These are phyloP conservation scores for Botrylloides violaceus DNA, from an alignment of 23 tunicate genomes.

Conservation along the genomic window DNA sequence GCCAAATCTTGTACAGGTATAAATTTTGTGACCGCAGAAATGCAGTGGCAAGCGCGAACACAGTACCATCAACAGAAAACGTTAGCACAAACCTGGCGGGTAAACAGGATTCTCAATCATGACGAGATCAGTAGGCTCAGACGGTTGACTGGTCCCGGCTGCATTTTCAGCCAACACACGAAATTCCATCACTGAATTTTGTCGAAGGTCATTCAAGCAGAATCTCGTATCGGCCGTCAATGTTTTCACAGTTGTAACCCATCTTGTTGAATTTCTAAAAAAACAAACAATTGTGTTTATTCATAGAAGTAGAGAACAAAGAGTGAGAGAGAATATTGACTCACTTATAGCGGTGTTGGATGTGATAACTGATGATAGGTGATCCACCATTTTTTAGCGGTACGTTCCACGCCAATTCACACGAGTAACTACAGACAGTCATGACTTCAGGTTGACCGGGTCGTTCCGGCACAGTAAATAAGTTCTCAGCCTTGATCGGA, in stretches of 20 bases:
- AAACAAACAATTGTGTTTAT: too few relatives aligned
- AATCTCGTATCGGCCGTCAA: slow-evolving; percentile 43
- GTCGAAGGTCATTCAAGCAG: slow-evolving; percentile 46
- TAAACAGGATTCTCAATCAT: slow-evolving; percentile 61
- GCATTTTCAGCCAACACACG: slow-evolving; percentile 84
- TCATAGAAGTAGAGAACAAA: not conserved
- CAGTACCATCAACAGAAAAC: not conserved
- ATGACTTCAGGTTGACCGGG: slow-evolving; percentile 46
- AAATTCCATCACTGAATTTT: slow-evolving; percentile 56
- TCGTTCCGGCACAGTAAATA: slow-evolving; percentile 58
- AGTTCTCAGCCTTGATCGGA: slow-evolving; percentile 64
- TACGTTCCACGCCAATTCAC: slow-evolving; percentile 61
- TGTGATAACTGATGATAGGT: slow-evolving; percentile 61
- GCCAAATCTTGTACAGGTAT: too few relatives aligned
- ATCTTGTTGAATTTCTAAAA: not conserved
- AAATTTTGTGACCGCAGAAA: too few relatives aligned
- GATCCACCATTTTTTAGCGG: slow-evolving; percentile 74
- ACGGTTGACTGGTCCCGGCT: slow-evolving; percentile 86
- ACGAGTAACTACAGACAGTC: slow-evolving; percentile 49
- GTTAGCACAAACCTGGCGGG: slow-evolving; percentile 49
- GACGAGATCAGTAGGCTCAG: slow-evolving; percentile 40
- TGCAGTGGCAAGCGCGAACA: too few relatives aligned
- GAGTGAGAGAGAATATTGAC: too few relatives aligned
- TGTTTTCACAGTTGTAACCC: not conserved
- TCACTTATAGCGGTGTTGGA: slow-evolving; percentile 80